These are phyloP conservation scores for Acrocephalus kingi DNA, from an alignment of 2,113 vertebrate species.

Conservation along the genomic window DNA sequence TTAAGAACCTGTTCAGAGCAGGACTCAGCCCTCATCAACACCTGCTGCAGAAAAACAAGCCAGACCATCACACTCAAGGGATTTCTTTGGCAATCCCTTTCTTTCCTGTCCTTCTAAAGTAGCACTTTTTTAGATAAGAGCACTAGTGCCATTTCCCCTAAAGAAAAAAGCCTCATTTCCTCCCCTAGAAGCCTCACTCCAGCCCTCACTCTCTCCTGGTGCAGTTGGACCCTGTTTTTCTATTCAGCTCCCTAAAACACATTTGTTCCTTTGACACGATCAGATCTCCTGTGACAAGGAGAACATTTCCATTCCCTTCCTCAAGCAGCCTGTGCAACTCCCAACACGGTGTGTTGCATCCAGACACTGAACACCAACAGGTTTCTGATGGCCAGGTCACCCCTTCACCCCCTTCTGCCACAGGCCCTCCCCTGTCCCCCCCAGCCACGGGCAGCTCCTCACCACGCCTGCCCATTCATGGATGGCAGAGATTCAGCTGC, in stretches of 20 bases:
- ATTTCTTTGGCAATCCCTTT: not conserved
- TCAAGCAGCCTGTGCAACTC: not conserved
- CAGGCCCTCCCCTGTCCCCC: not conserved
- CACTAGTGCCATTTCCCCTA: not conserved
- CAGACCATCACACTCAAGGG: not conserved
- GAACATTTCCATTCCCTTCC: not conserved
- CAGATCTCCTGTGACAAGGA: not conserved
- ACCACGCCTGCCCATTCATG: not conserved
- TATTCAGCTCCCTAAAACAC: not conserved
- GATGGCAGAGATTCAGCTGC: not conserved
- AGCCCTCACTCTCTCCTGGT: not conserved
- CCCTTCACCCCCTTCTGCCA: not conserved
- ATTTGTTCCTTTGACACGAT: not conserved
- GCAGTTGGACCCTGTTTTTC: not conserved
- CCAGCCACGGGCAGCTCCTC: not conserved
- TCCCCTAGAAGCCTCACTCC: not conserved
- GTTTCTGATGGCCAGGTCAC: not conserved
- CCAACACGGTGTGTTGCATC: not conserved
- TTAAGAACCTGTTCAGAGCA: not conserved
- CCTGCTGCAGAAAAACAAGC: not conserved
- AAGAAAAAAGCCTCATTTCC: not conserved
- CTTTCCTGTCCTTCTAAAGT: not conserved
- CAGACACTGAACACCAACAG: not conserved
- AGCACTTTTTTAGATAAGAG: not conserved
- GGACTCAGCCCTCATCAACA: not conserved